phyloP scores from a whole-genome alignment of 2,888 invertebrate genomes.

The Drosophila multiciliata region DNA sequence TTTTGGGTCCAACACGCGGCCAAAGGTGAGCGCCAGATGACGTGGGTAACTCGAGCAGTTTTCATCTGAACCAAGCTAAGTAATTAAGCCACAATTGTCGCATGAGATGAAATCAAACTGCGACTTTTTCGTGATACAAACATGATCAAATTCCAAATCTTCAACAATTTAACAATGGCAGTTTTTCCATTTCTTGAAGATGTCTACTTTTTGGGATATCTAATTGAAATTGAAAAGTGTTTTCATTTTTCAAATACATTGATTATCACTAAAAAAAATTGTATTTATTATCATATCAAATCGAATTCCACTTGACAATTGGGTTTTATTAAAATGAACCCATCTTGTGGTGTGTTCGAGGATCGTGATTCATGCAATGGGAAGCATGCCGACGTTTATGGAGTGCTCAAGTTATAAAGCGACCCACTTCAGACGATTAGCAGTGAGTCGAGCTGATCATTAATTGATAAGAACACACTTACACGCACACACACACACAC shows the following conservation, averaged over 20 bases:
- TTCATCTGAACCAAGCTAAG: background rate
- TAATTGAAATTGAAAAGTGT: too few species aligned
- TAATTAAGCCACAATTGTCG: too few species aligned
- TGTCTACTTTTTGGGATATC: too few species aligned
- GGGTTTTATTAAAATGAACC: background rate
- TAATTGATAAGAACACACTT: slow-evolving; percentile 21
- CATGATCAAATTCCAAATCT: too few species aligned
- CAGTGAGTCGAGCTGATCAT: slow-evolving; percentile 20
- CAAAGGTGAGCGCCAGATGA: slow-evolving; percentile 35
- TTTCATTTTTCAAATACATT: background rate
- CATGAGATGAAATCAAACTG: too few species aligned
- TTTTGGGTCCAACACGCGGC: slow-evolving; percentile 22
- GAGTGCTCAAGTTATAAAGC: slow-evolving; percentile 57
- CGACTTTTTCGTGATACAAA: too few species aligned
- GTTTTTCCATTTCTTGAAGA: too few species aligned
- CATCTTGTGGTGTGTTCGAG: background rate
- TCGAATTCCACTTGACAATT: slow-evolving; percentile 3
- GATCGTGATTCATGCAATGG: slow-evolving; percentile 12
- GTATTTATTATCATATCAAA: slow-evolving; percentile 2
- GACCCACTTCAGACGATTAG: slow-evolving; percentile 57
- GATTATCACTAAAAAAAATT: background rate
- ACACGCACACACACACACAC: background rate
- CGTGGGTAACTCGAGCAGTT: slow-evolving; percentile 47
- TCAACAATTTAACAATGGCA: too few species aligned
- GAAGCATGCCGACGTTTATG: slow-evolving; percentile 2